Base-by-base conservation (phyloP, 2,888 invertebrate species). In the Glaucopsyche alexis region DNA sequence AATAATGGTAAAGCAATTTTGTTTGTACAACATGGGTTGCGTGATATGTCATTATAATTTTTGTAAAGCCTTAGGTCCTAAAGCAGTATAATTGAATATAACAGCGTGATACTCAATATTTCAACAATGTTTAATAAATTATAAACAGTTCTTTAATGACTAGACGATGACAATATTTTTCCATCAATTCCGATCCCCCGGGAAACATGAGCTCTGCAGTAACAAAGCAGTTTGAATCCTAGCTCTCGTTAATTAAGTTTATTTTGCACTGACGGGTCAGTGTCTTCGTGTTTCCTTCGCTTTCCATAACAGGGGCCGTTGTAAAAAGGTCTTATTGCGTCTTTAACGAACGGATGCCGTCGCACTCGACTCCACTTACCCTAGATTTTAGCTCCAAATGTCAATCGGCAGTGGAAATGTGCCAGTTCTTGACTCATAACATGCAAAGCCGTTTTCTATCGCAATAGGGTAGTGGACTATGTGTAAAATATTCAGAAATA, bases 331-430 rank as follows among this genome's bases (percentile, higher is more conserved):
- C 67, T n/a, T 19, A 67, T 69, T 49, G 69, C 29, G 29, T 49
- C 50, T 40, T 66, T 72, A 72, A 72, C 72, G 66, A 72, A 72
- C 50, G 66, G 52, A 50, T 66, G 45, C 72, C 38, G 66, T 72
- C 66, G 45, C 66, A 66, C 38, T 42, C 50, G 19, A 16, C 50
- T 29, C 69, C 47, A 49, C 49, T 72, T 66, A 50, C 50, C 72
- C 72, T 42, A 72, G 50, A 72, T 72, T 72, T 72, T 66, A 67
- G 52, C 42, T 42, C 49, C 38, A 50, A 42, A 65, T 66, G 66
- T 72, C 72, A 72, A 72, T 66, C 50, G 40, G n/a, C 49, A n/a
- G 49, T 50, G 69, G 69, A 47, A 69, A 29, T 69, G 49, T 47
- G 69, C 69, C 47, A 69, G 69, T 29, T 69, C 66, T 66, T 42